phyloP scores from a whole-genome alignment of 2,888 invertebrate genomes.

The Amphimallon solstitiale region DNA sequence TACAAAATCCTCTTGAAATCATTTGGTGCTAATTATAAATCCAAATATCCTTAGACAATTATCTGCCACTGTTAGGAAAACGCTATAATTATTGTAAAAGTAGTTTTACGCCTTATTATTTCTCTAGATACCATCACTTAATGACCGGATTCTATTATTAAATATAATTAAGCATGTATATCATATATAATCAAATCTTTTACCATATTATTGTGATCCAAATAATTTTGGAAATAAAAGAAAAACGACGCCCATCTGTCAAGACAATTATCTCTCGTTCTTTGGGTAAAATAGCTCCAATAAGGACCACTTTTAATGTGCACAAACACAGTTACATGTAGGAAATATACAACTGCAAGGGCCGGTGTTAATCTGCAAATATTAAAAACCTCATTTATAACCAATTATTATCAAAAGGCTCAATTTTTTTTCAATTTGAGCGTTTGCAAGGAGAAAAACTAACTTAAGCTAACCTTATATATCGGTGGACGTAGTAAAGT shows the following conservation, averaged over 20 bases:
- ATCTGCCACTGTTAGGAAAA: too few species aligned
- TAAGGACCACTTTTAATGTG: slow-evolving; percentile 44
- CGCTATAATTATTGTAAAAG: too few species aligned
- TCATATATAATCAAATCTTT: neutral
- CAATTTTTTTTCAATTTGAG: neutral
- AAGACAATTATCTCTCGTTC: slow-evolving; percentile 40
- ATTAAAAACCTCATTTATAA: too few species aligned
- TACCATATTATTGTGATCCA: slow-evolving; percentile 35
- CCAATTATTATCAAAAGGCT: too few species aligned
- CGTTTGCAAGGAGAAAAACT: neutral
- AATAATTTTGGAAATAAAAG: slow-evolving; percentile 47
- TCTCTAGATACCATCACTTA: too few species aligned
- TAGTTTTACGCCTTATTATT: too few species aligned
- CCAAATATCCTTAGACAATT: too few species aligned
- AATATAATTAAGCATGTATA: too few species aligned
- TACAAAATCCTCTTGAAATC: too few species aligned
- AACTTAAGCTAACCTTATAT: slow-evolving; percentile 54
- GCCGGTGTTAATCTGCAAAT: slow-evolving; percentile 59
- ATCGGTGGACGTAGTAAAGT: slow-evolving; percentile 54
- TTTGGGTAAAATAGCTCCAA: slow-evolving; percentile 38
- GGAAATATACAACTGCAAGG: slow-evolving; percentile 43
- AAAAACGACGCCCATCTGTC: slow-evolving; percentile 44
- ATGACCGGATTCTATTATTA: too few species aligned
- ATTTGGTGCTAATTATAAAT: too few species aligned
- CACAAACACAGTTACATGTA: slow-evolving; percentile 41